Conservation (phyloP, 2,888 invertebrate genomes). For the Sycophila texana region DNA sequence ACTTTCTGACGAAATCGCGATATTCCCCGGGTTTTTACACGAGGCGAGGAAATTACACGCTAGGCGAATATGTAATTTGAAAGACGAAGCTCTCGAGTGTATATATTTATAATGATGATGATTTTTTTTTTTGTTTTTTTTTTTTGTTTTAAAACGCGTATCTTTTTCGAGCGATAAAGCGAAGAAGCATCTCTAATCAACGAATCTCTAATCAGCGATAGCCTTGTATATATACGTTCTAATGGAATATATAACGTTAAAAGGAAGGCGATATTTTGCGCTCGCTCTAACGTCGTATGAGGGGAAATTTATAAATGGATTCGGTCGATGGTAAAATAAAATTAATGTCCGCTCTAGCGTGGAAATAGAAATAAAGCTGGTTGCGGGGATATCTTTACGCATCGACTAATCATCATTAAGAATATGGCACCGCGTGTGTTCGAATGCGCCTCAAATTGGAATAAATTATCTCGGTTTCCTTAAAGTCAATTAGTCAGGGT, state of each 20-base stretch:
- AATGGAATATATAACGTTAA: too few relatives aligned
- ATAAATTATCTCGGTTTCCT: slow-evolving; percentile 35
- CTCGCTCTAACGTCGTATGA: too few relatives aligned
- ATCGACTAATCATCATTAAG: slow-evolving; percentile 40
- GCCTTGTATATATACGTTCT: too few relatives aligned
- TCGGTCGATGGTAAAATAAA: neutral
- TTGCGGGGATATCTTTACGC: neutral
- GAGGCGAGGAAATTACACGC: slow-evolving; percentile 15
- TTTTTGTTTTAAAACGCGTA: too few relatives aligned
- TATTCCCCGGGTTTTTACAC: slow-evolving; percentile 6
- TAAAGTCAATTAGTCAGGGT: slow-evolving; percentile 34
- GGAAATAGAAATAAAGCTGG: neutral
- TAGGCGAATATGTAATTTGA: neutral
- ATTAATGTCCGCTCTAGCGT: neutral
- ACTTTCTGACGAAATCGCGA: neutral
- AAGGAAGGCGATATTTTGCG: too few relatives aligned
- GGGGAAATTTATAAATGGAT: too few relatives aligned
- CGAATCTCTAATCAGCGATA: too few relatives aligned
- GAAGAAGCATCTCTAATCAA: too few relatives aligned
- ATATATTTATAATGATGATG: neutral
- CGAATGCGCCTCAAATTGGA: slow-evolving; percentile 33
- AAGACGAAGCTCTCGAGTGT: neutral
- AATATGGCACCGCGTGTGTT: slow-evolving; percentile 9
- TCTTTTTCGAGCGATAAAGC: too few relatives aligned
- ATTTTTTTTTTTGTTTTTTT: neutral